These are phyloP conservation scores for Pollenia labialis DNA, from an alignment of 2,888 invertebrate genomes.

Conservation along the genomic window DNA sequence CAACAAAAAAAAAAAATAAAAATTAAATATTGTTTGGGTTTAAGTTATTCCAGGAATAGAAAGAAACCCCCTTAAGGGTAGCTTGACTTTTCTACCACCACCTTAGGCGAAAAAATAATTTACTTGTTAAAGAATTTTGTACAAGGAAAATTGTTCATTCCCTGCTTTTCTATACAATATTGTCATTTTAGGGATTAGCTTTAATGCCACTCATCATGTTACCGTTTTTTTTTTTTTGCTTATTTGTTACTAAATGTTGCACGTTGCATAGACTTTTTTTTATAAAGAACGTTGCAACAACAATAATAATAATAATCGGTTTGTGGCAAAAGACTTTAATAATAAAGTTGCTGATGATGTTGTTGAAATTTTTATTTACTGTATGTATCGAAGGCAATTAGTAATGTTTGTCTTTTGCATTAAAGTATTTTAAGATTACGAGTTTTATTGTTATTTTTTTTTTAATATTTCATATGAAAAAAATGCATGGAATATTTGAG, in stretches of 20 bases:
- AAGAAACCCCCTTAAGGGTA: background rate
- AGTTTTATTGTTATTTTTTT: background rate
- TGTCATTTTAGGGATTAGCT: constrained; percentile 69
- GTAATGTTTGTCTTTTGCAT: constrained; percentile 43
- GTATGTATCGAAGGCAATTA: constrained; percentile 39
- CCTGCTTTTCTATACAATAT: constrained; percentile 43
- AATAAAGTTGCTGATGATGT: background rate
- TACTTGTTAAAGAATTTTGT: background rate
- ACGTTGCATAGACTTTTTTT: constrained; percentile 43
- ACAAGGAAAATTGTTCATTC: background rate
- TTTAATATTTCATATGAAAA: background rate
- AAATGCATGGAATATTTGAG: constrained; percentile 37
- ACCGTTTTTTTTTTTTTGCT: background rate
- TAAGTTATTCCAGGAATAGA: background rate
- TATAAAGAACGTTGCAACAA: constrained; percentile 21
- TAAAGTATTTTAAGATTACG: constrained; percentile 10
- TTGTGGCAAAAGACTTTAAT: constrained; percentile 28
- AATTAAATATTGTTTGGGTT: background rate
- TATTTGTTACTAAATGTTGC: constrained; percentile 25
- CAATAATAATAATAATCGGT: constrained; percentile 27
- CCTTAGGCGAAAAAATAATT: background rate
- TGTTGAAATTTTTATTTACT: constrained; percentile 3
- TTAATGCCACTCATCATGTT: constrained; percentile 66
- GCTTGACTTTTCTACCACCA: constrained; percentile 1
- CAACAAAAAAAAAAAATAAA: background rate